A percentile compares a stretch with the other conserved stretches of the same genome.
Conservation (phyloP, 2,888 invertebrate genomes). For the Stramonita haemastoma region DNA sequence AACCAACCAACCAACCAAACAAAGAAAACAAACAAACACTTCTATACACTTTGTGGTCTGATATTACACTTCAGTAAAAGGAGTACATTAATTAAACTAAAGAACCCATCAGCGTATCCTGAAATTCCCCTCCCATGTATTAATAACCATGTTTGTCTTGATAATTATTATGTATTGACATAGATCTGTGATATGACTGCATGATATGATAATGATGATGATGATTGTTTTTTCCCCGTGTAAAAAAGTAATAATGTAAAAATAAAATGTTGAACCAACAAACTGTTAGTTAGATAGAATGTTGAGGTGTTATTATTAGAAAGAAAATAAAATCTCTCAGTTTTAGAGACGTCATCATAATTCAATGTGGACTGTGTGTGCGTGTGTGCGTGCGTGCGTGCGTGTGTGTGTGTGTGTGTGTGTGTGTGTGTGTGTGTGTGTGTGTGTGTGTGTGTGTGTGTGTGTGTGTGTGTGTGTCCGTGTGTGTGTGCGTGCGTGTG, state of each 20-base stretch:
- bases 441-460: no score
- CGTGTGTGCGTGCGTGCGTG: background rate
- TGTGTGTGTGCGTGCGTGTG: no score
- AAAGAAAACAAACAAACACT: background rate
- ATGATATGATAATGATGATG: no score
- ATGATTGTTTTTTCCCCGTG: no score
- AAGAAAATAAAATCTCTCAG: background rate
- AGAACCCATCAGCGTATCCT: background rate
- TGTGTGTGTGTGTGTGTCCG: no score
- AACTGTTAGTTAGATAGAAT: background rate
- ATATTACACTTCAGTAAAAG: background rate
- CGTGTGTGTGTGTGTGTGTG: background rate
- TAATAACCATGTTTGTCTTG: background rate
- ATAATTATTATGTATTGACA: no score
- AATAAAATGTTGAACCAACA: background rate
- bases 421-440: no score
- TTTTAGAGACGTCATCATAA: background rate
- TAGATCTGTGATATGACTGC: no score
- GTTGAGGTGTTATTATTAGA: background rate
- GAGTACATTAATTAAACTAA: background rate
- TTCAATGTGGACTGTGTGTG: background rate
- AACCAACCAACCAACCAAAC: background rate
- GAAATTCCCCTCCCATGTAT: background rate
- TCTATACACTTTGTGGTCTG: background rate
- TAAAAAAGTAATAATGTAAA: no score